Base-by-base conservation (phyloP, 2,888 invertebrate species). In the Aproaerema taeniolella region DNA sequence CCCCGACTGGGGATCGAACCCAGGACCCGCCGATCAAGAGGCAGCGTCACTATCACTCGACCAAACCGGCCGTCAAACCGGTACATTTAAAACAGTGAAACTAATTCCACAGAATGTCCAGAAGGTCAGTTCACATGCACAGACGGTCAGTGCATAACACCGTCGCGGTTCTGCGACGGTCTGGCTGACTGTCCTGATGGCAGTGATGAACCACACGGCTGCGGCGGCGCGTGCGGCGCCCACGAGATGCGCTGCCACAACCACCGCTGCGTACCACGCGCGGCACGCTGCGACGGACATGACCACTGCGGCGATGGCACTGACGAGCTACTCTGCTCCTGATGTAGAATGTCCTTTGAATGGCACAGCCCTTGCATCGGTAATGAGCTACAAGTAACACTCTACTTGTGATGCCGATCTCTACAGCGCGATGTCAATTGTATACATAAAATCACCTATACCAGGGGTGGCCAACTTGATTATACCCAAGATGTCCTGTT, bases 161-260 rank as follows among this genome's bases (percentile, higher is more conserved):
- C 88, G 42, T 81, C 88, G 31, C 81, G 89, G 39, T 92, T 93
- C 71, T 93, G 93, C 66, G 93, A 93, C 57, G 91, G 92, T 1
- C 73, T 88, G 36, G 71, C 83, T 1, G 92, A 93, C 63, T 93
- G 93, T 58, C 62, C 58, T 0, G 93, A 93, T 52, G 81, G 86
- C 40, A 91, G 91, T 26, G 93, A 93, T 58, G 93, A 93, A 67
- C 93, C 93, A 1, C 67, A 58, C 13, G 87, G 86, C 15, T 87
- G 87, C 49, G 75, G 76, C 46, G 68, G 79, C 62, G 89, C 79
- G 13, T 91, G 91, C 58, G 83, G 89, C 5, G 73, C 77, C 32
- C 77, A 87, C 48, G 89, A 88, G 50, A 46, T 80, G 41, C 69
- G 67, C 10, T 87, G 86, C 58, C 53, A 43, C 25, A 86, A 85